Percentiles rank a stretch among this genome's conserved stretches.
Evolutionary conservation across 2,797 vertebrate species (phyloP).

Genomic region (Zalophus californianus): DNA sequence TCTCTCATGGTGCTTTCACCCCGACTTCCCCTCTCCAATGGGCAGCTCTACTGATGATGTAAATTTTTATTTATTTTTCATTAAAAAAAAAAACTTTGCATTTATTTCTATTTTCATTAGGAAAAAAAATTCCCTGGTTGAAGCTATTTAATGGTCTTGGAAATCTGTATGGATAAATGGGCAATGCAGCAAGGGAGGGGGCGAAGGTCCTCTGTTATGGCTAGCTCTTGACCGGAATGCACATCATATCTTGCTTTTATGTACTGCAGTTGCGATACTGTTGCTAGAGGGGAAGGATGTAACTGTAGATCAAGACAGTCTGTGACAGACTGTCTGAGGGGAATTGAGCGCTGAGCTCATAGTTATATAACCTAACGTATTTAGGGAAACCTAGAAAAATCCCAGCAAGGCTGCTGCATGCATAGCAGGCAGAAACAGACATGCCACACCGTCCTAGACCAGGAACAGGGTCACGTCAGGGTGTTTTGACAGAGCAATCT

Average conservation of each 20-base stretch:
- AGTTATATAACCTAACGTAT: background rate
- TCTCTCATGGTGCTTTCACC: background rate
- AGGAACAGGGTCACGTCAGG: background rate
- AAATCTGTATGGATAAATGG: background rate
- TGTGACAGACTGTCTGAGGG: background rate
- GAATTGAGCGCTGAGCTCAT: background rate
- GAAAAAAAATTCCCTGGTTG: background rate
- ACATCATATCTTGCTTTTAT: background rate
- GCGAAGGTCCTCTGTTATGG: background rate
- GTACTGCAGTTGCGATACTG: background rate
- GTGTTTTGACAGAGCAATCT: background rate
- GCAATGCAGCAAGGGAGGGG: background rate
- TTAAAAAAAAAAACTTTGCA: background rate
- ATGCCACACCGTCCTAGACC: background rate
- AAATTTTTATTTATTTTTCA: background rate
- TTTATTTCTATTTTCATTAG: background rate
- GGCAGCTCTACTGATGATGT: background rate
- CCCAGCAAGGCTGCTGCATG: background rate
- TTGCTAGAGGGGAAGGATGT: background rate
- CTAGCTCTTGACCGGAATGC: background rate
- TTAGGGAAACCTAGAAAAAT: conserved; percentile 10
- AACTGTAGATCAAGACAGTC: background rate
- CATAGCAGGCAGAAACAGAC: background rate
- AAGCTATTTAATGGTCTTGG: background rate
- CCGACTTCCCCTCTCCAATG: background rate